Conservation (phyloP, 1,140 invertebrate species). For the Saccostrea echinata region DNA sequence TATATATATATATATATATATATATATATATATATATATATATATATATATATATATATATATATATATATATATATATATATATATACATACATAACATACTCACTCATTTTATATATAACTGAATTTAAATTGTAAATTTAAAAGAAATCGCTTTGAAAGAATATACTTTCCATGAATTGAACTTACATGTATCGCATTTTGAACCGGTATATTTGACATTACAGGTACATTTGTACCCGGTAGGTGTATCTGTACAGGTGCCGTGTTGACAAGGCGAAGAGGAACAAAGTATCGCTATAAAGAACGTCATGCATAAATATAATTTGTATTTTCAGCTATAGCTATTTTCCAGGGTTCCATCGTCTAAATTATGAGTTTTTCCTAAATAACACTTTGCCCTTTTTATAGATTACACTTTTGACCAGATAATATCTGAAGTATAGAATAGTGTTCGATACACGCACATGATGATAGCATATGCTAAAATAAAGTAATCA, state of each 20-base stretch:
- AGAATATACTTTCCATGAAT: not conserved
- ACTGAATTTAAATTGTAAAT: not conserved
- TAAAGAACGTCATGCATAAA: not conserved
- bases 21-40: too few relatives aligned
- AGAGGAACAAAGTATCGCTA: not conserved
- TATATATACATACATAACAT: too few relatives aligned
- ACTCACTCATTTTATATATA: too few relatives aligned
- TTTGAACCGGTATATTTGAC: not conserved
- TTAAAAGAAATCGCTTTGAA: not conserved
- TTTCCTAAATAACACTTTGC: too few relatives aligned
- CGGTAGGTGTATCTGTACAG: not conserved
- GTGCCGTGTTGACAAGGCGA: not conserved
- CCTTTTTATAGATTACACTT: too few relatives aligned
- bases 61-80: too few relatives aligned
- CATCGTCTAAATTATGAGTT: too few relatives aligned
- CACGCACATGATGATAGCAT: not conserved
- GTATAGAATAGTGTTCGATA: too few relatives aligned
- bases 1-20: too few relatives aligned
- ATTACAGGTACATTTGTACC: not conserved
- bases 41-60: too few relatives aligned
- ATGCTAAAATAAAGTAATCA: not conserved
- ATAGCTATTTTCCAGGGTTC: too few relatives aligned
- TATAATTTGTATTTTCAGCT: not conserved
- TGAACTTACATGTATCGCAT: not conserved
- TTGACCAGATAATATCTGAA: too few relatives aligned